Evolutionary conservation across 2,888 invertebrate species (phyloP).

Genomic region (Homarus gammarus): DNA sequence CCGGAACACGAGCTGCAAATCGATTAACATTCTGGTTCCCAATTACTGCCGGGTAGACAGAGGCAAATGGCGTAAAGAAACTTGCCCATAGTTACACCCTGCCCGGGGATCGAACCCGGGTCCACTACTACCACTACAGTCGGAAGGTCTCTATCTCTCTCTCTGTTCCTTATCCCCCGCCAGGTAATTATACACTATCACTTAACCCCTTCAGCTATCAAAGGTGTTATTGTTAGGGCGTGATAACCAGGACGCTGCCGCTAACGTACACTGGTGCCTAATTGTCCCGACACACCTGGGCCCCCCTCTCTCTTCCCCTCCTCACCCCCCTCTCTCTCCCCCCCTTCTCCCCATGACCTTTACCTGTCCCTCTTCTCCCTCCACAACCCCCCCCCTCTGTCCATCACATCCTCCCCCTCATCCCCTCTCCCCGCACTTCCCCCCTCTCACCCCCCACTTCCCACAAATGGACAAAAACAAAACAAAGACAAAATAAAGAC

Average conservation of each 20-base stretch:
- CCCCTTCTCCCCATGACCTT: background rate
- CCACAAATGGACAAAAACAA: no score
- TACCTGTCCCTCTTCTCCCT: constrained; percentile 20
- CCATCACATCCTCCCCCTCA: background rate
- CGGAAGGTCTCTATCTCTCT: no score
- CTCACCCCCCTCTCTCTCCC: background rate
- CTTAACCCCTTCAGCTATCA: constrained; percentile 3
- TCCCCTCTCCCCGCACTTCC: background rate
- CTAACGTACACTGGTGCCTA: background rate
- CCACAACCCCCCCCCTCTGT: background rate
- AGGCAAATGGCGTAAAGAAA: no score
- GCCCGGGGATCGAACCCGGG: no score
- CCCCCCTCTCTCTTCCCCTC: background rate
- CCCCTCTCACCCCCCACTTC: constrained; percentile 34
- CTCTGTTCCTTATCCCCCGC: no score
- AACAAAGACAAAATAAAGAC: no score
- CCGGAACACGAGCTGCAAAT: no score
- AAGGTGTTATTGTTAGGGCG: constrained; percentile 16
- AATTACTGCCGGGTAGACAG: no score
- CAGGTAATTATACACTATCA: background rate
- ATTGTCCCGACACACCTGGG: no score
- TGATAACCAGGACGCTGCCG: background rate
- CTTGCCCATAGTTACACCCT: no score
- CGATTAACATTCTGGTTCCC: no score
- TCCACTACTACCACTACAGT: no score